Evolutionary conservation across 1,140 invertebrate species (phyloP).

Genomic region (Orchestia grillus): DNA sequence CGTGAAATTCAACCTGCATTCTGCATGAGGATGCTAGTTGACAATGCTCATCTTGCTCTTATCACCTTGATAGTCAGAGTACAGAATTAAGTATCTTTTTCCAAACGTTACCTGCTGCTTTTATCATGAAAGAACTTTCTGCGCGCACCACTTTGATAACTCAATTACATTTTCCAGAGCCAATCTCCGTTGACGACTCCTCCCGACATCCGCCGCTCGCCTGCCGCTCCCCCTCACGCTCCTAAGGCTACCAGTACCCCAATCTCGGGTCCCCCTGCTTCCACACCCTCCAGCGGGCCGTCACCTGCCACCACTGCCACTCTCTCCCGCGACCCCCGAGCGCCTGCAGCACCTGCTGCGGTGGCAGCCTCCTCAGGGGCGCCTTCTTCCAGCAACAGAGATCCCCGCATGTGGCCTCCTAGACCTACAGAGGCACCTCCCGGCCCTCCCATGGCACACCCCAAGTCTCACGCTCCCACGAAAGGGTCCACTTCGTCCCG

Average conservation of each 20-base stretch:
- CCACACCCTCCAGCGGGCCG: not conserved
- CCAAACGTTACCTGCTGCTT: not conserved
- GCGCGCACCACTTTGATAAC: not conserved
- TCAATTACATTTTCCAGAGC: not conserved
- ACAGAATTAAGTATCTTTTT: not conserved
- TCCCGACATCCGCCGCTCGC: not conserved
- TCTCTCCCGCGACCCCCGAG: conserved; percentile 8
- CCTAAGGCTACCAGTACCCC: not conserved
- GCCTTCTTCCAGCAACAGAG: not conserved
- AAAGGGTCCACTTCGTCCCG: not conserved
- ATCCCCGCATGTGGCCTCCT: not conserved
- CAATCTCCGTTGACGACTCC: not conserved
- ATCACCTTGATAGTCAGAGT: too few relatives aligned
- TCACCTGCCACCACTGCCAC: not conserved
- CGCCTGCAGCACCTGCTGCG: not conserved
- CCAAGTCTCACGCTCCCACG: not conserved
- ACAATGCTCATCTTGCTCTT: too few relatives aligned
- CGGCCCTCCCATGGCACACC: not conserved
- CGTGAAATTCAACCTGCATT: too few relatives aligned
- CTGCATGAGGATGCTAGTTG: too few relatives aligned
- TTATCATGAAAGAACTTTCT: not conserved
- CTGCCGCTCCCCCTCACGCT: not conserved
- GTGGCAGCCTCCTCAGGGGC: not conserved
- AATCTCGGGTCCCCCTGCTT: not conserved
- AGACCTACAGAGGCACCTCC: not conserved